Conservation (phyloP, 1,140 invertebrate species). For the Pseudomyrmex concolor region DNA sequence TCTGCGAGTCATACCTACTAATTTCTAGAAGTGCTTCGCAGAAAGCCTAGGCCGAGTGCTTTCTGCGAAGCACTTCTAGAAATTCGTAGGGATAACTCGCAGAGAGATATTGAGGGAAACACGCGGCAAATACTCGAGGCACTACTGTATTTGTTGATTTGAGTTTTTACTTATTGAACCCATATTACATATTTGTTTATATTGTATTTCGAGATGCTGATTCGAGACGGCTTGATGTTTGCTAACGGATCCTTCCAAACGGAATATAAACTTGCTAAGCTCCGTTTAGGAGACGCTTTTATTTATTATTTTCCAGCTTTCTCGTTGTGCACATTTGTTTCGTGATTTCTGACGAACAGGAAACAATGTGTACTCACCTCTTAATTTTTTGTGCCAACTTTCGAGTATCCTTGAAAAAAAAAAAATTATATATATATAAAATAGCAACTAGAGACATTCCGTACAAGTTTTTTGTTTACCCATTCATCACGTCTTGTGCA, state of each 20-base stretch:
- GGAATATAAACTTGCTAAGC: constrained; percentile 63
- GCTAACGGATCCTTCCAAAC: constrained; percentile 54
- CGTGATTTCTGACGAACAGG: not conserved
- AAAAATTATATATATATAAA: too few relatives aligned
- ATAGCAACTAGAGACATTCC: not conserved
- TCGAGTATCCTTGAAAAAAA: not conserved
- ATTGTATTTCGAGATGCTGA: not conserved
- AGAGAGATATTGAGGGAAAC: too few relatives aligned
- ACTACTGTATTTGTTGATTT: too few relatives aligned
- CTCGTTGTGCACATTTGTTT: not conserved
- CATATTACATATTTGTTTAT: too few relatives aligned
- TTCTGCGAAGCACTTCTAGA: too few relatives aligned
- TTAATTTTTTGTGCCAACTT: not conserved
- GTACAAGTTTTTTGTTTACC: constrained; percentile 14
- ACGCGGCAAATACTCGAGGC: too few relatives aligned
- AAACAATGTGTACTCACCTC: not conserved
- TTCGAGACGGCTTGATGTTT: constrained; percentile 16
- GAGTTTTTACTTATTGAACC: too few relatives aligned
- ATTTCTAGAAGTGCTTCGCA: too few relatives aligned
- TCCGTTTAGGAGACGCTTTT: constrained; percentile 55
- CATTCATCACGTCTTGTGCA: not conserved
- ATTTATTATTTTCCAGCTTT: not conserved
- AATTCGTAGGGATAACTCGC: too few relatives aligned
- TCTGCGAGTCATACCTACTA: too few relatives aligned
- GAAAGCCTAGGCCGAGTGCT: too few relatives aligned